Conservation (phyloP, 2,888 invertebrate species). For the Eutolmus rufibarbis region DNA sequence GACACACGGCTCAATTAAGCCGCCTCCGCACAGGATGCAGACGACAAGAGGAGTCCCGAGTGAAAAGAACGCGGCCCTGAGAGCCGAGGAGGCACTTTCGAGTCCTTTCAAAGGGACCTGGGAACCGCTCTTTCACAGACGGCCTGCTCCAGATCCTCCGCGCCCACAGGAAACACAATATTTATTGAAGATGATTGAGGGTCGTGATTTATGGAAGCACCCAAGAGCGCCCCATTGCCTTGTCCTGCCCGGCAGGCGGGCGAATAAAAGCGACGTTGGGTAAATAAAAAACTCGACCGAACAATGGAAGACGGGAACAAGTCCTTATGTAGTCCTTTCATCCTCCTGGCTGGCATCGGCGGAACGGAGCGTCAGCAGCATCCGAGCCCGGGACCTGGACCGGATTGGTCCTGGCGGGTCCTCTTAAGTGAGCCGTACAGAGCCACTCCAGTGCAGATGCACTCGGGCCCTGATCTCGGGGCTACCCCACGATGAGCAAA, state of each 20-base stretch:
- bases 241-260: slow-evolving; percentile 1
- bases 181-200: slow-evolving; percentile 47
- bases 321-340: slow-evolving; percentile 42
- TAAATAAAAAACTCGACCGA: slow-evolving; percentile 31
- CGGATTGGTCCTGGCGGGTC: slow-evolving; percentile 11
- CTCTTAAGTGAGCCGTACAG: slow-evolving; percentile 19
- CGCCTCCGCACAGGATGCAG: background rate
- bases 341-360: background rate
- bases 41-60: background rate
- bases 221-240: slow-evolving; percentile 42
- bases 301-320: slow-evolving; percentile 41
- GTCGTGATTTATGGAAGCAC: slow-evolving; percentile 49
- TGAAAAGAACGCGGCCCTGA: background rate
- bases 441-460: slow-evolving; percentile 33
- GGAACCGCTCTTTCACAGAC: slow-evolving; percentile 26
- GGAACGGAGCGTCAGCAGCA: background rate
- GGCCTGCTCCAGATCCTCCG: slow-evolving; percentile 34
- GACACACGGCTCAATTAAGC: background rate
- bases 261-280: slow-evolving; percentile 38
- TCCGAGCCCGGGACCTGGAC: background rate
- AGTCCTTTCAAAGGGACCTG: slow-evolving; percentile 10
- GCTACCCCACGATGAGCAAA: slow-evolving; percentile 15
- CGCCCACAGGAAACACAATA: slow-evolving; percentile 45
- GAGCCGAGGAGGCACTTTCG: background rate
- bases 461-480: slow-evolving; percentile 16